Evolutionary conservation across 1,140 invertebrate genomes (phyloP).

Genomic region (Sminthurides bifidus): DNA sequence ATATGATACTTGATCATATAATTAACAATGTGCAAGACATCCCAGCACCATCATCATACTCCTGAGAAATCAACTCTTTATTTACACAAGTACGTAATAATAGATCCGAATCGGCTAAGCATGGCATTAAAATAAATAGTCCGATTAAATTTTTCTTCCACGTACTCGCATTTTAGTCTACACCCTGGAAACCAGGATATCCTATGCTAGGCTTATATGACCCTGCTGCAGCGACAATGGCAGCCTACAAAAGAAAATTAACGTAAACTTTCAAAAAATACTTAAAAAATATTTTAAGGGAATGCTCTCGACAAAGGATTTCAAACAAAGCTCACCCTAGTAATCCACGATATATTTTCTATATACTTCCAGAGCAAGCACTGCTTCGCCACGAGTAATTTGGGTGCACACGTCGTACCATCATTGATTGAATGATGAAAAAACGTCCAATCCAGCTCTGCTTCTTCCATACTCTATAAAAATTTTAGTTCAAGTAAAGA

Average conservation of each 20-base stretch:
- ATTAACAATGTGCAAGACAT: no score
- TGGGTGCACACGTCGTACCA: neutral
- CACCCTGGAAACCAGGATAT: conserved; percentile 9
- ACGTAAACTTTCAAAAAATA: neutral
- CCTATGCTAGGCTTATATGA: neutral
- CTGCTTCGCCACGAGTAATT: conserved; percentile 13
- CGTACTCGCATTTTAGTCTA: neutral
- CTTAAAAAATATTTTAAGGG: neutral
- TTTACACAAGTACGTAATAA: no score
- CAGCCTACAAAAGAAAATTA: conserved; percentile 5
- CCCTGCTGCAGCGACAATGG: neutral
- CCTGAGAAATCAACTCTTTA: no score
- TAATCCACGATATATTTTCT: conserved; percentile 12
- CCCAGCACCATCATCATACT: no score
- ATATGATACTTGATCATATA: no score
- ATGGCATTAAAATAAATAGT: neutral
- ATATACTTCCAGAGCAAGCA: conserved; percentile 15
- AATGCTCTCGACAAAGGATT: neutral
- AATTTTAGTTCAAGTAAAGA: neutral
- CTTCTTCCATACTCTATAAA: conserved; percentile 23
- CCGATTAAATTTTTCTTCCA: neutral
- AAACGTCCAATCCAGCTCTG: conserved; percentile 19
- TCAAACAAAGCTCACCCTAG: neutral
- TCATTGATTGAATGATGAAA: conserved; percentile 19
- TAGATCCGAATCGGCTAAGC: no score